phyloP scores from a whole-genome alignment of 2,113 vertebrate species.

The Silurus asotus region DNA sequence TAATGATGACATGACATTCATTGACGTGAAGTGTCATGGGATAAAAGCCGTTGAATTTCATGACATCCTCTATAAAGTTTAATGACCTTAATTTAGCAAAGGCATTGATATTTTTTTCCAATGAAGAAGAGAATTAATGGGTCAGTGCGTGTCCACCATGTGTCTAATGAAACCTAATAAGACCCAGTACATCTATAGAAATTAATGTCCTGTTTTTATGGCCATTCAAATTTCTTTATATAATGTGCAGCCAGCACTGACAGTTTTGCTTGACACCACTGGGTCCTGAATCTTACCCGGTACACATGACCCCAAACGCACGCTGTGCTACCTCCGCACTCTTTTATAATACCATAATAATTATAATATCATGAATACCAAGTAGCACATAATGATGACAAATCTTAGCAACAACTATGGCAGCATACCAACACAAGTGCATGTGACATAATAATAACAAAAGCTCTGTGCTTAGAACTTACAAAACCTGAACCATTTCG shows the following conservation, averaged over 20 bases:
- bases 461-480: not conserved
- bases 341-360: not conserved
- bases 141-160: not conserved
- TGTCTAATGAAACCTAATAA: not conserved
- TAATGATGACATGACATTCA: not conserved
- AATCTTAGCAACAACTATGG: not conserved
- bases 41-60: not conserved
- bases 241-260: constrained; percentile 6
- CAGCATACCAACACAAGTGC: not conserved
- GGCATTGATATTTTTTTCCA: not conserved
- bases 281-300: constrained; percentile 22
- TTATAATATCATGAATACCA: constrained; percentile 23
- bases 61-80: not conserved
- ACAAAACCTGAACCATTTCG: not conserved
- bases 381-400: not conserved
- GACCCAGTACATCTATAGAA: not conserved
- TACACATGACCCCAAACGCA: constrained; percentile 17
- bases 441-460: not conserved
- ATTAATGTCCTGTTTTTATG: constrained; percentile 19
- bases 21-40: not conserved
- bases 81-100: not conserved
- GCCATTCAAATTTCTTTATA: constrained; percentile 30
- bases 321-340: constrained; percentile 2
- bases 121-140: not conserved
- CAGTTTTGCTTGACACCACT: not conserved